Conservation (phyloP, 1,140 invertebrate genomes). For the Bilobella aurantiaca region DNA sequence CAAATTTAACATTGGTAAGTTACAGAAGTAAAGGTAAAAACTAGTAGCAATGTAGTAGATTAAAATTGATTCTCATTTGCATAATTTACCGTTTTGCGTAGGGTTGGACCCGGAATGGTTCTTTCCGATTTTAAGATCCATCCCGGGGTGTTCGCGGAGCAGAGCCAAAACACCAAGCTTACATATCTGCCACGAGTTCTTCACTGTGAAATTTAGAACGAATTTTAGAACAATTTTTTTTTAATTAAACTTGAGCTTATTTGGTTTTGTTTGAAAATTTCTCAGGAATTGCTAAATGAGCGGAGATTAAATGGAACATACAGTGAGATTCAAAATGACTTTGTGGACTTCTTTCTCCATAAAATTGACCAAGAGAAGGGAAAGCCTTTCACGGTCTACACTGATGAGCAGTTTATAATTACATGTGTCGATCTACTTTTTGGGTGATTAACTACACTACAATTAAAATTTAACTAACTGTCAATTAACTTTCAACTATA, state of each 20-base stretch:
- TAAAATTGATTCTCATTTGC: too few relatives aligned
- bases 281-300: constrained; percentile 7
- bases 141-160: not conserved
- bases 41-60: too few relatives aligned
- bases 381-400: constrained; percentile 10
- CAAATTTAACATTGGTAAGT: constrained; percentile 10
- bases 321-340: constrained; percentile 9
- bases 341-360: constrained; percentile 19
- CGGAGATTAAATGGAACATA: constrained; percentile 5
- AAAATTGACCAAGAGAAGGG: constrained; percentile 20
- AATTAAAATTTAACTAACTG: not conserved
- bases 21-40: too few relatives aligned
- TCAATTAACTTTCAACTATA: constrained; percentile 35
- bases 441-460: constrained; percentile 37
- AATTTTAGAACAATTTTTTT: not conserved
- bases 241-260: too few relatives aligned
- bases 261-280: too few relatives aligned
- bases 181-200: constrained; percentile 2
- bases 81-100: too few relatives aligned
- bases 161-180: not conserved
- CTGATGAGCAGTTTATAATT: constrained; percentile 15
- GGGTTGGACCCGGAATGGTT: constrained; percentile 7
- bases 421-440: constrained; percentile 39
- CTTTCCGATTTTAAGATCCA: not conserved
- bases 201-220: not conserved